Evolutionary conservation across 2,888 invertebrate genomes (phyloP), one percentile per base, ranked within the genome.

Genomic region (Leptogaster cylindrica): DNA sequence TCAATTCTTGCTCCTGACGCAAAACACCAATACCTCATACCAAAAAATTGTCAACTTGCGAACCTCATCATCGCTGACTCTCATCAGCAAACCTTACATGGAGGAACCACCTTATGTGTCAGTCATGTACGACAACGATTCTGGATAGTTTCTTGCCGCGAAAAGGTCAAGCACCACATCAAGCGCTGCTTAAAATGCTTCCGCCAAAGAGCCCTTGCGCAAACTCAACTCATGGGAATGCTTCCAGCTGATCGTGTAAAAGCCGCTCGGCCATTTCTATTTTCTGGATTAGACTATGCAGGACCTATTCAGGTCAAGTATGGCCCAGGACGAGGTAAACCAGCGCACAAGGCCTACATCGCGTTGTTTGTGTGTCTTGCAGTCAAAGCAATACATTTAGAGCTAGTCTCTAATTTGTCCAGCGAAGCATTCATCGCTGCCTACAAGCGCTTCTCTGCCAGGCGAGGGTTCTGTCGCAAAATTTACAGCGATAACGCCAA

Each of bases 341-440:
- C 33, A 6, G 18, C n/a, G 4, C 16, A 36, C 2, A 67, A 67
- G 14, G 8, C n/a, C 0, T 66, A 55, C 18, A 48, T 58, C 4
- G 25, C 33, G 1, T 10, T 66, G 12, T 66, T 67, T 8, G 20
- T 67, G n/a, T 67, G 58, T 25, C 10, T 63, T 12, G 12, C 41
- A 3, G 51, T 31, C 1, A 65, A 58, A 25, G 65, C 58, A 1
- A 10, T 68, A 14, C 50, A 65, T 48, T 10, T 66, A 10, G 68
- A 66, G 25, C 12, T 50, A 41, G 61, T 61, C 1, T 8, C 12
- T 8, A 41, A 33, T 28, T n/a, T 65, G 25, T 50, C 71, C 1
- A 70, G 72, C 1, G 68, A 72, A n/a, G 67, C 69, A 0, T 74
- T 74, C 48, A 14, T 74, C 2, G 73, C 72, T 1, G 65, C 71